phyloP scores from a whole-genome alignment of 2,888 invertebrate species.

The Zeuzera pyrina region DNA sequence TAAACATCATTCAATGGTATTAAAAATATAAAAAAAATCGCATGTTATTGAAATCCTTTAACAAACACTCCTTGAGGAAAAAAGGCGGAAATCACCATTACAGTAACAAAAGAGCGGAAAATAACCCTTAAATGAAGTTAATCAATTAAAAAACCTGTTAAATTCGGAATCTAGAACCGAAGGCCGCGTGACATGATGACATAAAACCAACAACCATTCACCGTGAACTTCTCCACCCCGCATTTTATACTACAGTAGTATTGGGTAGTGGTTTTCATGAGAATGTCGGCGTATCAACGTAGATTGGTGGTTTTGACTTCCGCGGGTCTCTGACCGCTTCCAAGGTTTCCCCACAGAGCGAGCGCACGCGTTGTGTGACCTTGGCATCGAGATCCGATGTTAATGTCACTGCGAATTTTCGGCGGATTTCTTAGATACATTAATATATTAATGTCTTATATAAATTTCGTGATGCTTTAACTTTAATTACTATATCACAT shows the following conservation, averaged over 20 bases:
- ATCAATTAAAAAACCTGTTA: conserved; percentile 2
- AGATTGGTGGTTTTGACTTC: conserved; percentile 44
- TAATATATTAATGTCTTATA: no score
- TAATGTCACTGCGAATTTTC: no score
- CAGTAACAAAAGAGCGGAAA: background rate
- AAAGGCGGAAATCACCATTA: no score
- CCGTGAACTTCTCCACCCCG: conserved; percentile 18
- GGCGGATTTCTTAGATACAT: no score
- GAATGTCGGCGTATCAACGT: conserved; percentile 33
- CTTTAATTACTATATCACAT: no score
- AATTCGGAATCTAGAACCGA: conserved; percentile 20
- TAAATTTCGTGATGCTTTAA: no score
- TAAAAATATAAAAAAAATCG: no score
- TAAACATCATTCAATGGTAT: no score
- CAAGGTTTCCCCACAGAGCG: conserved; percentile 53
- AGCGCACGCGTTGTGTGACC: conserved; percentile 48
- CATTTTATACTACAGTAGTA: background rate
- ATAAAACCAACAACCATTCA: conserved; percentile 40
- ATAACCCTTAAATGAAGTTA: background rate
- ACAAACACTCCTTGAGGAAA: no score
- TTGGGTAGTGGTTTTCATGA: conserved; percentile 26
- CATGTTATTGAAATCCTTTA: no score
- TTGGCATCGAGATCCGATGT: conserved; percentile 51
- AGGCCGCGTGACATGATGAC: conserved; percentile 53
- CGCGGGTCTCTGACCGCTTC: conserved; percentile 55